phyloP scores from a whole-genome alignment of 1,140 invertebrate species.

The Cherax quadricarinatus region DNA sequence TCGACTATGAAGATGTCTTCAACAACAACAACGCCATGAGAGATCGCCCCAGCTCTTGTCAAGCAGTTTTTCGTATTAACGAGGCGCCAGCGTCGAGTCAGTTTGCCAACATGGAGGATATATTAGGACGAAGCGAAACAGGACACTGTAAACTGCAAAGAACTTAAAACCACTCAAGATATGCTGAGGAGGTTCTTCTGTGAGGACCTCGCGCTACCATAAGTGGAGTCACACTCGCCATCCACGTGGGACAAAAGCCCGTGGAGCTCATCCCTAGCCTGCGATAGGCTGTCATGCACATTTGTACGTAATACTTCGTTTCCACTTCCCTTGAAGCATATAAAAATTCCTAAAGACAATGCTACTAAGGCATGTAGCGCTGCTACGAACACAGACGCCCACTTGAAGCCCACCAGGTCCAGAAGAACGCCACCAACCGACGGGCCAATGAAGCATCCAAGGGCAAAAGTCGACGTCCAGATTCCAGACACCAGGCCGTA shows the following conservation, averaged over 20 bases:
- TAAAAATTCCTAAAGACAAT: constrained; percentile 24
- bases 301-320: not conserved
- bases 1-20: no score
- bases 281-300: constrained; percentile 35
- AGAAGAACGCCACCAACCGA: constrained; percentile 86
- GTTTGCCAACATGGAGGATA: no score
- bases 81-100: no score
- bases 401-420: constrained; percentile 85
- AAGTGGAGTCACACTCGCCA: constrained; percentile 53
- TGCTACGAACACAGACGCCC: constrained; percentile 83
- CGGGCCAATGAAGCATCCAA: constrained; percentile 90
- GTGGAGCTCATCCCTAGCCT: constrained; percentile 13
- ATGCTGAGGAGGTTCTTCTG: constrained; percentile 30
- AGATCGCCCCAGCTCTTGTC: no score
- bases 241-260: not conserved
- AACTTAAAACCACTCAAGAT: not conserved
- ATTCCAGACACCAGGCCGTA: constrained; percentile 90
- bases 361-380: constrained; percentile 64
- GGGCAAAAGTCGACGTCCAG: constrained; percentile 90
- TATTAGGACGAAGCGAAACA: no score
- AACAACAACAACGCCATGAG: no score
- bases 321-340: constrained; percentile 5
- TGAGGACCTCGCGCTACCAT: constrained; percentile 56
- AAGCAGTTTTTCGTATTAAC: no score
- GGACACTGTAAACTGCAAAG: no score